These are phyloP conservation scores for Pterostichus madidus DNA, from an alignment of 2,888 invertebrate species.

Conservation along the genomic window DNA sequence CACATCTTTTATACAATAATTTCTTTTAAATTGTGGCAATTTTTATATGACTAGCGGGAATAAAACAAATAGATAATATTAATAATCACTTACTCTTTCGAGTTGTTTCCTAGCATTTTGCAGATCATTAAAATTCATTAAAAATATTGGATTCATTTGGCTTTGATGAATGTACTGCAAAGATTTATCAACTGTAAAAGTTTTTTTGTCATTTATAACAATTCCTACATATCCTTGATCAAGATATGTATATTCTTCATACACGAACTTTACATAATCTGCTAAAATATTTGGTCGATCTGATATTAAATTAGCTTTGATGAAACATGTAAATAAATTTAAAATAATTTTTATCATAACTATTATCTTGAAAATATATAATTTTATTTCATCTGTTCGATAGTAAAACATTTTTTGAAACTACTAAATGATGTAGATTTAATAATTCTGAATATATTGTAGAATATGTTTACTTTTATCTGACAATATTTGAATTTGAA, in stretches of 20 bases:
- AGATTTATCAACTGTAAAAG: slow-evolving; percentile 39
- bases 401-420: no score
- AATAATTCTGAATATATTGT: slow-evolving; percentile 4
- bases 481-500: slow-evolving; percentile 10
- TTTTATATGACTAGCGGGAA: no score
- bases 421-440: no score
- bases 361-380: no score
- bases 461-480: background rate
- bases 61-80: background rate
- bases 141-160: slow-evolving; percentile 39
- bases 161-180: slow-evolving; percentile 34
- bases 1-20: no score
- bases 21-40: no score
- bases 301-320: background rate
- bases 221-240: slow-evolving; percentile 48
- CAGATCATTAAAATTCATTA: slow-evolving; percentile 45
- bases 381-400: no score
- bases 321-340: background rate
- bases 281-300: slow-evolving; percentile 47
- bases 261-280: slow-evolving; percentile 55
- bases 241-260: slow-evolving; percentile 31
- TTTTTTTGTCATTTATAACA: slow-evolving; percentile 32
- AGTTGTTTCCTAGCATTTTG: background rate
- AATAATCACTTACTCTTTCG: background rate
- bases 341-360: no score